Evolutionary conservation across 1,140 invertebrate genomes (phyloP), one percentile per base, ranked within the genome.

Genomic region (Caenorhabditis brenneri): DNA sequence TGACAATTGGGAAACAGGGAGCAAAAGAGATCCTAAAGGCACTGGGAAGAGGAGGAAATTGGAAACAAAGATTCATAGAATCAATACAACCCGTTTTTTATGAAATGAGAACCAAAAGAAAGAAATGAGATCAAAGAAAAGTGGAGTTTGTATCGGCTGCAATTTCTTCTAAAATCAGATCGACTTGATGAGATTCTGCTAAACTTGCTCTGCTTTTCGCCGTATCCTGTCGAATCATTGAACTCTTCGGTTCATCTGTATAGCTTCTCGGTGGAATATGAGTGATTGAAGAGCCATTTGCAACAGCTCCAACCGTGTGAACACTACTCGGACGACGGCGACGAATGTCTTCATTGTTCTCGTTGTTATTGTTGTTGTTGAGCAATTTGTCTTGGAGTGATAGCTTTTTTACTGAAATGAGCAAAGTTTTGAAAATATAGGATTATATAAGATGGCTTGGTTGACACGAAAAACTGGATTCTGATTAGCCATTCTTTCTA

Each of bases 91-190:
- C 81, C 55, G 60, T 65, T 27, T 48, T 2, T 33, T 24, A 60
- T 31, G 10, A 46, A 42, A 39, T 6, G 48, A 12, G n/a, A 53
- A 31, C 24, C 6, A 31, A 33, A 19, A 39, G 10, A 42, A 31
- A 12, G 49, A 39, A 33, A 48, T 15, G 48, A 51, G 36, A 81
- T 55, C 33, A 84, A n/a, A 84, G 78, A 36, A 84, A 84, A 10
- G 83, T 84, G 10, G 83, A 78, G 9, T 84, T 15, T n/a, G 65
- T 65, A 24, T 84, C 55, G 0, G 74, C 78, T 1, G 83, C 78
- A 29, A 84, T 84, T 39, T 84, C 74, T n/a, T 84, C 83, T 15
- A 84, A 39, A 49, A 84, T 78, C 19, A 84, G n/a, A 39, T 84
- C 83, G 36, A 84, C 78, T 29, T 84, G 83, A 39, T 78, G 53